These are phyloP conservation scores for Nasonovia ribisnigri DNA, from an alignment of 2,888 invertebrate genomes.

Conservation along the genomic window DNA sequence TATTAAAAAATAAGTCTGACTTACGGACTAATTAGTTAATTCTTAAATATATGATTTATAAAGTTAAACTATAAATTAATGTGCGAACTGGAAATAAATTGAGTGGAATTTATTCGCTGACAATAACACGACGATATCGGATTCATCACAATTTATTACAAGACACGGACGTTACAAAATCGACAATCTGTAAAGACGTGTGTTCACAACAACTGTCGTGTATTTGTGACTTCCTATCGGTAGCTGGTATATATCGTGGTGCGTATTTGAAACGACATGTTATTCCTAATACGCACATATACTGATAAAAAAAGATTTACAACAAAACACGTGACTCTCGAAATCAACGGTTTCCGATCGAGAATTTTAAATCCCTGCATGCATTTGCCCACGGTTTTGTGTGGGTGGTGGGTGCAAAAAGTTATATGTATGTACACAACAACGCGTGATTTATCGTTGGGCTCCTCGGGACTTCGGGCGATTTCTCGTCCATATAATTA, in stretches of 20 bases:
- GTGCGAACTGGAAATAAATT: neutral
- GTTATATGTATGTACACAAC: neutral
- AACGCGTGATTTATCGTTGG: neutral
- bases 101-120: neutral
- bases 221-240: conserved; percentile 23
- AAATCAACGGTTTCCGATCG: conserved; percentile 11
- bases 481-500: neutral
- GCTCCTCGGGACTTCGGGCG: neutral
- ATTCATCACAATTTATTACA: neutral
- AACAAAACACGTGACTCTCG: neutral
- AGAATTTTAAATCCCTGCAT: neutral
- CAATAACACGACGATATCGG: neutral
- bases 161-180: neutral
- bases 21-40: neutral
- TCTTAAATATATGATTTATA: neutral
- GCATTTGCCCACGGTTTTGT: too few relatives aligned
- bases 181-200: neutral
- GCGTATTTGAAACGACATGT: neutral
- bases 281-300: neutral
- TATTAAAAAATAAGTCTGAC: neutral
- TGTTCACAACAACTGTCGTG: neutral
- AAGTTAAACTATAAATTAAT: neutral
- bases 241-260: neutral
- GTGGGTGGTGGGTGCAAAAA: neutral
- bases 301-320: conserved; percentile 34